Conservation (phyloP, 92 coral and sea anemone genomes). For the Scolanthus callimorphus region DNA sequence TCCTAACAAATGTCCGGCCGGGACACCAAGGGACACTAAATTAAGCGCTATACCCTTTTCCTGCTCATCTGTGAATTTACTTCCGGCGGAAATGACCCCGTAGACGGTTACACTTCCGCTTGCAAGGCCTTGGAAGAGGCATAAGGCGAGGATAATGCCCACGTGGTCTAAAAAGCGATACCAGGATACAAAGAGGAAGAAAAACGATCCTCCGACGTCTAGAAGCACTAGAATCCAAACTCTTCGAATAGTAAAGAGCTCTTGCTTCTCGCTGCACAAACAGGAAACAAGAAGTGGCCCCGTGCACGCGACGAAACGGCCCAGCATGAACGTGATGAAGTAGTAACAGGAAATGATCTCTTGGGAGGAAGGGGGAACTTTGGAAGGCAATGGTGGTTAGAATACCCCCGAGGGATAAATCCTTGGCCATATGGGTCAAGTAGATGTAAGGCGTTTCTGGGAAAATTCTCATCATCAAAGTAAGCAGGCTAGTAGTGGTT, state of each 20-base stretch:
- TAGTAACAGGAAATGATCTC: slow-evolving; percentile 5
- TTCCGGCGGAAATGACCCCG: too few species aligned
- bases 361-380: not conserved
- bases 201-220: not conserved
- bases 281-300: not conserved
- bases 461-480: too few species aligned
- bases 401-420: too few species aligned
- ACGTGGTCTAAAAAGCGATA: not conserved
- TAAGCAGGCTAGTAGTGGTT: too few species aligned
- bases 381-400: too few species aligned
- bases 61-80: too few species aligned
- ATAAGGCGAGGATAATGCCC: not conserved
- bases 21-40: too few species aligned
- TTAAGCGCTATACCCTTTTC: too few species aligned
- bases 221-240: not conserved
- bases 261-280: not conserved
- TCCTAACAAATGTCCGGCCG: too few species aligned
- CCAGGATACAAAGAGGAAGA: slow-evolving; percentile 1
- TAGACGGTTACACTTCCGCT: not conserved
- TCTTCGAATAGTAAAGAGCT: not conserved
- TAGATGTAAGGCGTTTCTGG: too few species aligned
- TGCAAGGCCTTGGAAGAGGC: not conserved
- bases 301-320: not conserved
- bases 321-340: not conserved
- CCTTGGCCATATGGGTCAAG: too few species aligned